These are phyloP conservation scores for Margarornis squamiger DNA, from an alignment of 2,797 vertebrate species.

Conservation along the genomic window DNA sequence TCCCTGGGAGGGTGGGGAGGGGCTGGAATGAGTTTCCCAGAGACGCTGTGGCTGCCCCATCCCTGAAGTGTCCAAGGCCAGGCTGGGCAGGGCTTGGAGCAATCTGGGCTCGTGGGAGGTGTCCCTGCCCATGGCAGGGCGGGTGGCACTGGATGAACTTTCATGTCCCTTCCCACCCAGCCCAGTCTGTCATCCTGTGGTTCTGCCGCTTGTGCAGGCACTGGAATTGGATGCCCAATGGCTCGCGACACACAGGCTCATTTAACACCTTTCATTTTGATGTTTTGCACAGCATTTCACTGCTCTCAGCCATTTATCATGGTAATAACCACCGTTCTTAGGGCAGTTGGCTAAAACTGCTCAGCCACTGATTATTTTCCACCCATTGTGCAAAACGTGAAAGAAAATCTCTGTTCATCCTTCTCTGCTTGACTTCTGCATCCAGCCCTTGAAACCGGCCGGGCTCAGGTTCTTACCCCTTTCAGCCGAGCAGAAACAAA, in stretches of 20 bases:
- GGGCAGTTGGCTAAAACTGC: neutral
- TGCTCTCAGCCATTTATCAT: neutral
- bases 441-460: neutral
- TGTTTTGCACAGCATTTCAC: neutral
- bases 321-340: too few species aligned
- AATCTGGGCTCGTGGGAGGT: neutral
- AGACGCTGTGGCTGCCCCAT: neutral
- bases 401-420: neutral
- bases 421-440: neutral
- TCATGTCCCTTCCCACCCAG: neutral
- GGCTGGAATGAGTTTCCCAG: neutral
- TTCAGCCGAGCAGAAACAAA: neutral
- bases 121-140: neutral
- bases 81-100: neutral
- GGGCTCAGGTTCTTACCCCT: neutral
- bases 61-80: neutral
- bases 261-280: neutral
- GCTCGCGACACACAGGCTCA: neutral
- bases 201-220: fast-evolving
- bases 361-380: neutral
- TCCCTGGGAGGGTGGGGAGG: fast-evolving
- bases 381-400: neutral
- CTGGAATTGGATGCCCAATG: fast-evolving
- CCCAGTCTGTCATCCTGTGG: neutral
- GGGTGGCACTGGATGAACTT: fast-evolving